Evolutionary conservation across 2,888 invertebrate species (phyloP), one percentile per base, ranked within the genome.

Genomic region (Dendrolimus houi): DNA sequence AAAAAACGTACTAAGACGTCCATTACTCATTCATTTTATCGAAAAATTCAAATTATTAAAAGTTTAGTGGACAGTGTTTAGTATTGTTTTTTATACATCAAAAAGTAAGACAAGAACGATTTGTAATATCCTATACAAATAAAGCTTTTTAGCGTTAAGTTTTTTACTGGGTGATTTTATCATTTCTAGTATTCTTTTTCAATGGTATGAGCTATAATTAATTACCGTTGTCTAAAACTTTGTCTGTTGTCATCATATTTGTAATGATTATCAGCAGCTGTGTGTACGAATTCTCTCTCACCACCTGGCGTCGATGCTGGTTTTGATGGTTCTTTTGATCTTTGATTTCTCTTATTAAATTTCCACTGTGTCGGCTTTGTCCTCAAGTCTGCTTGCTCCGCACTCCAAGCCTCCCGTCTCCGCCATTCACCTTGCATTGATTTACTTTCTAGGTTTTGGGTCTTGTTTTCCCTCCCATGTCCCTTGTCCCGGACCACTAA

Each of bases 401-500:
- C 96, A 72, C 96, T 96, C 96, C 96, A 97, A 42, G 96, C 96
- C 91, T 96, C 96, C 75, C 95, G 93, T 77, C 94, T 91, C 73
- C 94, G 93, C 95, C 95, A 95, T 78, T 95, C 95, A 63, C 93
- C 93, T 92, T 94, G 94, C 79, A 95, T 92, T 71, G 94, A 93
- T 87, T 95, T 95, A 91, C 93, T 94, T 90, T 94, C 87, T 85
- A 85, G 72, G 83, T 88, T 94, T 92, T 95, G 95, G 81, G 94
- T 94, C 79, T 95, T 95, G 91, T 93, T 94, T 91, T 94, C 94
- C 85, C 92, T 93, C 78, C 92, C 92, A 83, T 92, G 91, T 88
- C 93, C 94, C 82, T 93, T 93, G 91, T 94, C 94, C 83, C 93
- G 92, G 81, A 93, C 92, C 86, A 94, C 93, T 90, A 94, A 92